A percentile compares a stretch with the other conserved stretches of the same genome.
These are phyloP conservation scores for Anolis carolinensis DNA, from an alignment of 2,113 vertebrate genomes.

Conservation along the genomic window DNA sequence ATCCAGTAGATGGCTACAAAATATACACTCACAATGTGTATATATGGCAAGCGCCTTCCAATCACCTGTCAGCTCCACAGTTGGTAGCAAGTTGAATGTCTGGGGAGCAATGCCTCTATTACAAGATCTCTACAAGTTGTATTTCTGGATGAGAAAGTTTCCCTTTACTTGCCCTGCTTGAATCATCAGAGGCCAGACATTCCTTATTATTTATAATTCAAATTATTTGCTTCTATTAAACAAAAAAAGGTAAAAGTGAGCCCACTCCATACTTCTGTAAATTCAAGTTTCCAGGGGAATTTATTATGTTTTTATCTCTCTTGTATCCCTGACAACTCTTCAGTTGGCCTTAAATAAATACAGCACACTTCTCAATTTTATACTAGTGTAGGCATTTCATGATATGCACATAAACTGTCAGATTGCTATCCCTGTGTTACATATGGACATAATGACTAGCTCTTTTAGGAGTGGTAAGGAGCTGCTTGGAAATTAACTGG, in stretches of 20 bases:
- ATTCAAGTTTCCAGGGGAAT: background rate
- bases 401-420: background rate
- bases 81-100: too few species aligned
- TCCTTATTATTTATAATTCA: background rate
- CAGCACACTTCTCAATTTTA: background rate
- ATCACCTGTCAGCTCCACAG: too few species aligned
- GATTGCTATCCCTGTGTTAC: background rate
- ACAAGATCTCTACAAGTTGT: background rate
- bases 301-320: background rate
- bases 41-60: background rate
- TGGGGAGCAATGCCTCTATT: background rate
- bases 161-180: too few species aligned
- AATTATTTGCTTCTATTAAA: background rate
- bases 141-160: background rate
- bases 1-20: constrained; percentile 1
- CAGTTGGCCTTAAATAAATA: background rate
- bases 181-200: too few species aligned
- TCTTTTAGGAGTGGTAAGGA: background rate
- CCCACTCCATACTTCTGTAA: background rate
- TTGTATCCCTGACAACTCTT: background rate
- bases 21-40: background rate
- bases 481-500: background rate
- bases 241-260: background rate
- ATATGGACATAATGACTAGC: background rate
- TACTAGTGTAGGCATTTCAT: background rate